phyloP scores from a whole-genome alignment of 2,888 invertebrate species.

The Eristalis intricaria region DNA sequence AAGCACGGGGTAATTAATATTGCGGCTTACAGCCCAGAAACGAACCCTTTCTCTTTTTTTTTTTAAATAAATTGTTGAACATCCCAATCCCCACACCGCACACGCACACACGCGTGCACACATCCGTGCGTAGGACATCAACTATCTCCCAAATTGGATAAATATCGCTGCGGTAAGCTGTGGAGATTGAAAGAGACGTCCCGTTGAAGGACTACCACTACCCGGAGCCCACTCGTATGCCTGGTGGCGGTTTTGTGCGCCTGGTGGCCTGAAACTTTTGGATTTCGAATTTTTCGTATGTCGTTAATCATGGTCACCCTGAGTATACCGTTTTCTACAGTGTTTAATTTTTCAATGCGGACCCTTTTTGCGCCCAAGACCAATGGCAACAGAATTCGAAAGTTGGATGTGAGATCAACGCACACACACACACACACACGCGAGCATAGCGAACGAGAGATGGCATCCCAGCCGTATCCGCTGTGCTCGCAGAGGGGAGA shows the following conservation, averaged over 20 bases:
- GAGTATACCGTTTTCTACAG: constrained; percentile 60
- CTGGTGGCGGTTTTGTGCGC: constrained; percentile 38
- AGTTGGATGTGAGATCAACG: constrained; percentile 57
- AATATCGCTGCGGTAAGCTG: constrained; percentile 69
- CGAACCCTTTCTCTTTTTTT: constrained; percentile 47
- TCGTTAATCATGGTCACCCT: constrained; percentile 76
- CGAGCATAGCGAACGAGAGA: background rate
- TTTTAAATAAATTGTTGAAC: constrained; percentile 43
- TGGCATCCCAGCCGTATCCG: constrained; percentile 35
- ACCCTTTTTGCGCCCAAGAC: constrained; percentile 63
- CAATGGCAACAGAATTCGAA: constrained; percentile 63
- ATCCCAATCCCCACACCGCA: constrained; percentile 18
- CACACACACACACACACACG: constrained; percentile 1
- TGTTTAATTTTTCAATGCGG: constrained; percentile 71
- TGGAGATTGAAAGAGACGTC: constrained; percentile 70
- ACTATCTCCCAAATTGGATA: constrained; percentile 70
- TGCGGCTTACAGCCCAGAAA: constrained; percentile 28
- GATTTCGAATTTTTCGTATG: constrained; percentile 69
- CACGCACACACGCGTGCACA: constrained; percentile 22
- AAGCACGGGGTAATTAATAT: constrained; percentile 53
- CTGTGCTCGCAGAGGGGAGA: constrained; percentile 16
- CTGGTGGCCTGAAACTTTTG: constrained; percentile 66
- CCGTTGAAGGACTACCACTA: constrained; percentile 47
- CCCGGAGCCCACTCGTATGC: background rate
- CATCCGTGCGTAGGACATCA: constrained; percentile 42